Conservation (phyloP, 2,888 invertebrate species). For the Ormia ochracea region DNA sequence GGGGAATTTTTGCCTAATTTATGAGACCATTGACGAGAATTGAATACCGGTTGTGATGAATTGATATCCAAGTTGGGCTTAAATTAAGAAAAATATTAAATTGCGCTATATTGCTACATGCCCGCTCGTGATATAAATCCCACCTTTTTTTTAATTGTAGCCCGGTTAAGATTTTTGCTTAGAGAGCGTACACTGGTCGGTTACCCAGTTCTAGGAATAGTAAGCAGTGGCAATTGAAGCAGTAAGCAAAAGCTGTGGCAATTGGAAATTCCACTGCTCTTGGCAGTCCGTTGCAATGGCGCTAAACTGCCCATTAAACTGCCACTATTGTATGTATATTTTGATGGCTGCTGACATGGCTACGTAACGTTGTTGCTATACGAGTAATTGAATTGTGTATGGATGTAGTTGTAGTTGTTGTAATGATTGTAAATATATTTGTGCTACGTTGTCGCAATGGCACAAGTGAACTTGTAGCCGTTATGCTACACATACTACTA, state of each 20-base stretch:
- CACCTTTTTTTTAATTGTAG: too few relatives aligned
- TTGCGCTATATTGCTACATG: too few relatives aligned
- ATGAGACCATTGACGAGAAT: too few relatives aligned
- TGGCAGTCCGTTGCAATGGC: slow-evolving; percentile 51
- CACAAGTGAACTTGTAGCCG: slow-evolving; percentile 51
- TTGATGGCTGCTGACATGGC: slow-evolving; percentile 61
- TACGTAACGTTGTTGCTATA: slow-evolving; percentile 41
- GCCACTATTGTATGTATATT: slow-evolving; percentile 57
- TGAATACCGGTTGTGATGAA: too few relatives aligned
- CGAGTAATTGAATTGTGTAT: background rate
- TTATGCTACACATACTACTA: background rate
- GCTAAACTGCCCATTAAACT: slow-evolving; percentile 62
- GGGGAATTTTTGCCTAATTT: too few relatives aligned
- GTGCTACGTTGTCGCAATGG: slow-evolving; percentile 22
- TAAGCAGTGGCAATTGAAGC: background rate
- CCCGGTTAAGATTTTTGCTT: too few relatives aligned
- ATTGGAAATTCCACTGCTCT: background rate
- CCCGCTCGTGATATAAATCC: too few relatives aligned
- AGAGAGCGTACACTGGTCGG: too few relatives aligned
- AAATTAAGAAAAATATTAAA: too few relatives aligned
- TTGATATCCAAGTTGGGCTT: too few relatives aligned
- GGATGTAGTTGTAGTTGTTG: too few relatives aligned
- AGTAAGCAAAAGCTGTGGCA: background rate
- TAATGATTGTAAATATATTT: background rate
- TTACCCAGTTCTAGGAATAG: background rate